Base-by-base conservation (phyloP, 2,888 invertebrate species). In the Agonopterix heracliana region DNA sequence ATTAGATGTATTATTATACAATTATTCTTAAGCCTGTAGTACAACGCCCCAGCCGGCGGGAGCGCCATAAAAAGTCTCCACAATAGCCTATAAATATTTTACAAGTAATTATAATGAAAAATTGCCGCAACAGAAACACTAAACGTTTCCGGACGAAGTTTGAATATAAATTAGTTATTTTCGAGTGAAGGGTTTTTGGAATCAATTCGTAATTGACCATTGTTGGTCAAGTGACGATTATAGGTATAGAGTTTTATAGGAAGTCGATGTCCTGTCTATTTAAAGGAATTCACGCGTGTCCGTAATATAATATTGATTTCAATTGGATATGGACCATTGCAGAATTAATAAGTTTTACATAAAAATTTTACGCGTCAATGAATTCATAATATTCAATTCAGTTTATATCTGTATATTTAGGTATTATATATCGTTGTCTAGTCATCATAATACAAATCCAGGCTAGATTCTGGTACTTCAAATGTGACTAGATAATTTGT, bases 1-100 rank as follows among this genome's bases (percentile, higher is more conserved):
- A 71, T 68, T 75, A 78, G 78, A 82, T 49, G 43, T 49, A 47
- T 52, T 52, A 81, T 81, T 72, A 74, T 61, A 70, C 63, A 74
- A 74, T 76, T 67, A 75, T 76, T 74, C 61, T 64, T 54, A 64
- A 65, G 59, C 26, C 26, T 7, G 26, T 1, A 26, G 26, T 38
- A 38, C 38, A n/a, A n/a, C 38, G 38, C 9, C 3, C 38, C 38
- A 38, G 38, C 38, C 38, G n/a, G 38, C 66, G 67, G 61, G 65
- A 61, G 67, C 55, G 68, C 55, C 55, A 68, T 74, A 77, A 79
- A 76, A 79, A 70, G 59, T 56, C 57, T 63, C 61, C 66, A 84
- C 83, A 85, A 86, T 83, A 61, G 78, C 52, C 76, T 59, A 81
- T 84, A 83, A 85, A 85, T 84, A 81, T 78, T 77, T 77, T 81